Evolutionary conservation across 2,113 vertebrate species (phyloP), one percentile per base, ranked within the genome.

Genomic region (Mirounga angustirostris): DNA sequence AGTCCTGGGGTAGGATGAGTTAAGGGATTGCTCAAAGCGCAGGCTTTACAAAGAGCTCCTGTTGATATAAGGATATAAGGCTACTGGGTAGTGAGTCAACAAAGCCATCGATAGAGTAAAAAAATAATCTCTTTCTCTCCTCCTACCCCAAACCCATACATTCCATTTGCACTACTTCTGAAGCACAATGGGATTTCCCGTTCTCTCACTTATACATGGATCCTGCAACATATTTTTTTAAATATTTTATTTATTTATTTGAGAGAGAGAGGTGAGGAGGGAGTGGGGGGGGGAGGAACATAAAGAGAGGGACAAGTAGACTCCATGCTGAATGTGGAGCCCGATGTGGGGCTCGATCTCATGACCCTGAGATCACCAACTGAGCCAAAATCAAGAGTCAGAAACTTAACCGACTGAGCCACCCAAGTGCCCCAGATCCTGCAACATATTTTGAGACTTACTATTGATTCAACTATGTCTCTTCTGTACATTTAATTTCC

Each of bases 111-210:
- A 1, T 36, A 15, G 28, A 67, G 16, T 26, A 19, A 96, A 28
- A 22, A 40, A 40, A 13, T 7, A 19, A 11, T 71, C 10, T 36
- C 19, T 43, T 11, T 43, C 2, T 58, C 1, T 18, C 13, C 7
- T 22, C 5, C 4, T 36, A 0, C 2, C 1, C 1, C 21, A 30
- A 56, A 67, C 14, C 26, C 21, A 22, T 26, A 36, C 52, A 52
- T 71, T n/a, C 16, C 30, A n/a, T 7, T 2, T 76, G 21, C 1
- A 61, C 19, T 12, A 24, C 5, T 56, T 5, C 7, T 33, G 36
- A 83, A 19, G 13, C 2, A 2, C 4, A 1, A 26, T 9, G 21
- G 5, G 4, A 33, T 46, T 93, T 22, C 21, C 19, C 3, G n/a
- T 36, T 74, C 52, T 6, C 18, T 58, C 33, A 15, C 28, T 67